phyloP scores from a whole-genome alignment of 2,113 vertebrate genomes.

The Columba livia region DNA sequence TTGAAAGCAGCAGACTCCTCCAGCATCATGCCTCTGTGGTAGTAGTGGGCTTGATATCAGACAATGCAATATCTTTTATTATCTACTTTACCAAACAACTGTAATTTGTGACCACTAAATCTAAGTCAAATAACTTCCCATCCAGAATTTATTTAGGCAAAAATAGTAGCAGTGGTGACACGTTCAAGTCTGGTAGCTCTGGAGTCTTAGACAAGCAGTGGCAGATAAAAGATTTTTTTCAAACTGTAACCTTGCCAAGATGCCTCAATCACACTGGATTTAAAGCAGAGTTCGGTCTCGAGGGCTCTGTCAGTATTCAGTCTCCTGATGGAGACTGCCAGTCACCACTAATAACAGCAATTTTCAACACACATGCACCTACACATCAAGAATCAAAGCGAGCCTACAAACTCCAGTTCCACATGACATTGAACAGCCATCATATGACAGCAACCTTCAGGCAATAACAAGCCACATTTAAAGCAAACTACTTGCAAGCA shows the following conservation, averaged over 20 bases:
- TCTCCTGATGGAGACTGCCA: not conserved
- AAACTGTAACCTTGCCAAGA: not conserved
- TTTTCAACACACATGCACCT: not conserved
- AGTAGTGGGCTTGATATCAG: not conserved
- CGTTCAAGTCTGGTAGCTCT: not conserved
- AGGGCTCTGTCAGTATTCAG: slow-evolving; percentile 10
- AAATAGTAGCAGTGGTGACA: not conserved
- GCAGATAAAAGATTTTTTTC: not conserved
- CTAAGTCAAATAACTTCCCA: not conserved
- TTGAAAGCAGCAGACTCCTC: not conserved
- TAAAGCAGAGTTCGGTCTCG: not conserved
- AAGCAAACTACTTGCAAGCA: not conserved
- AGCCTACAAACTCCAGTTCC: not conserved
- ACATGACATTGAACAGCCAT: not conserved
- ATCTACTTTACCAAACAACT: not conserved
- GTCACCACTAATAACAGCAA: not conserved
- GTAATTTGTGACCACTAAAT: not conserved
- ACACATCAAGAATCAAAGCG: not conserved
- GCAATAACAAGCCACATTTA: not conserved
- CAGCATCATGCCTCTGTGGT: not conserved
- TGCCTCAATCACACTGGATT: not conserved
- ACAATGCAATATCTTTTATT: not conserved
- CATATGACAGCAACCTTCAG: not conserved
- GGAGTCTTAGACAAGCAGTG: not conserved
- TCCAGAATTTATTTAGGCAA: not conserved